A percentile compares a stretch with the other conserved stretches of the same genome.
phyloP scores from a whole-genome alignment of 2,113 vertebrate genomes.

The Todiramphus chloris region DNA sequence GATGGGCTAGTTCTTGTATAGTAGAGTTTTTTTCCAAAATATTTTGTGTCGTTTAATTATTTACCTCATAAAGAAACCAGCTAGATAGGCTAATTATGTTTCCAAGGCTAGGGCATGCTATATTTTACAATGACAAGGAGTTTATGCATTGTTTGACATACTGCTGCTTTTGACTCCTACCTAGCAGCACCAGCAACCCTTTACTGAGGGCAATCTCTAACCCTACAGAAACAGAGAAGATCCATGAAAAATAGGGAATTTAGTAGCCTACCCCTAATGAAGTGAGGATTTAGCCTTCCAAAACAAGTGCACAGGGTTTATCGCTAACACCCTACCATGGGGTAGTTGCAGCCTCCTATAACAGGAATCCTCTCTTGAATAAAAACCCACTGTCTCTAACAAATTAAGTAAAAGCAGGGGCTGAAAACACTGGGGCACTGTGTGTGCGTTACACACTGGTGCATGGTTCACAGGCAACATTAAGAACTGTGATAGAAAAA shows the following conservation, averaged over 20 bases:
- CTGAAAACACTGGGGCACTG: not conserved
- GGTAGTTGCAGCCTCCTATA: not conserved
- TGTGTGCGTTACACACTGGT: not conserved
- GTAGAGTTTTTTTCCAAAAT: not conserved
- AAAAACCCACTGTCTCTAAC: not conserved
- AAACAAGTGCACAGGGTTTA: not conserved
- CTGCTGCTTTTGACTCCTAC: not conserved
- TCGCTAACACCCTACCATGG: accelerated
- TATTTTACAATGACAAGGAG: not conserved
- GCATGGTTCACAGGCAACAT: not conserved
- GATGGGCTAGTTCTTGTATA: not conserved
- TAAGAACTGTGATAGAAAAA: not conserved
- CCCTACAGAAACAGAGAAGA: not conserved
- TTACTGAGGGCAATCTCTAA: not conserved
- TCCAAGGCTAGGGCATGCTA: not conserved
- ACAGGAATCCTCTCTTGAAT: not conserved
- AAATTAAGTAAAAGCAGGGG: not conserved
- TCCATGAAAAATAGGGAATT: not conserved
- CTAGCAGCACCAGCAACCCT: not conserved
- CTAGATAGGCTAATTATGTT: not conserved
- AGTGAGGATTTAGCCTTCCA: not conserved
- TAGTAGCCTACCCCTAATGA: not conserved
- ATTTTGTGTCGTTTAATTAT: conserved; percentile 58
- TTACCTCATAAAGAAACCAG: conserved; percentile 43
- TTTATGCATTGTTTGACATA: not conserved